These are phyloP conservation scores for Nemotelus nigrinus DNA, from an alignment of 2,888 invertebrate species.

Conservation along the genomic window DNA sequence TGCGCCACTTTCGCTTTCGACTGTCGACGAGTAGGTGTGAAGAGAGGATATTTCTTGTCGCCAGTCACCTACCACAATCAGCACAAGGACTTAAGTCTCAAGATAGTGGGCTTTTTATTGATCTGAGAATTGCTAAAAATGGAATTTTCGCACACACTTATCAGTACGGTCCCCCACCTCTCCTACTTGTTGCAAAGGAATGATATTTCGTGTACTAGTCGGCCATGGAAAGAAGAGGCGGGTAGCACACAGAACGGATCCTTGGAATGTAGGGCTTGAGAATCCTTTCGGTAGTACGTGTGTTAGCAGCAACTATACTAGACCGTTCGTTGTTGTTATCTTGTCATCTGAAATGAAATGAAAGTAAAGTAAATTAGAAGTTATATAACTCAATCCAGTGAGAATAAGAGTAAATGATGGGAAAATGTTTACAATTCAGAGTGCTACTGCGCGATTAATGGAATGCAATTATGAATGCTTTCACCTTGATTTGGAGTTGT, in stretches of 20 bases:
- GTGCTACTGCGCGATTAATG: no score
- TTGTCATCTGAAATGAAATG: constrained; percentile 39
- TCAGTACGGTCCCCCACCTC: constrained; percentile 2
- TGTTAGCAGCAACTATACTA: not conserved
- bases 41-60: not conserved
- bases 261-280: constrained; percentile 13
- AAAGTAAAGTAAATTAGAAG: not conserved
- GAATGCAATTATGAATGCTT: no score
- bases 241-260: not conserved
- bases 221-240: not conserved
- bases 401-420: no score
- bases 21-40: not conserved
- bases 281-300: not conserved
- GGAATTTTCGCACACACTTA: constrained; percentile 26
- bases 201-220: not conserved
- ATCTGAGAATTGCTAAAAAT: constrained; percentile 25
- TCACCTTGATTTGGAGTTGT: no score
- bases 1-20: constrained; percentile 19
- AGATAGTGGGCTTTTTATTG: constrained; percentile 17
- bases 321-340: constrained; percentile 26
- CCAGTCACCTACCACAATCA: constrained; percentile 5
- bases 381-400: no score
- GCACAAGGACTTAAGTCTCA: constrained; percentile 15
- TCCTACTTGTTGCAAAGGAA: constrained; percentile 11
- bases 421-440: no score